phyloP scores from a whole-genome alignment of 2,797 vertebrate genomes.

The Arrhamphus sclerolepis region DNA sequence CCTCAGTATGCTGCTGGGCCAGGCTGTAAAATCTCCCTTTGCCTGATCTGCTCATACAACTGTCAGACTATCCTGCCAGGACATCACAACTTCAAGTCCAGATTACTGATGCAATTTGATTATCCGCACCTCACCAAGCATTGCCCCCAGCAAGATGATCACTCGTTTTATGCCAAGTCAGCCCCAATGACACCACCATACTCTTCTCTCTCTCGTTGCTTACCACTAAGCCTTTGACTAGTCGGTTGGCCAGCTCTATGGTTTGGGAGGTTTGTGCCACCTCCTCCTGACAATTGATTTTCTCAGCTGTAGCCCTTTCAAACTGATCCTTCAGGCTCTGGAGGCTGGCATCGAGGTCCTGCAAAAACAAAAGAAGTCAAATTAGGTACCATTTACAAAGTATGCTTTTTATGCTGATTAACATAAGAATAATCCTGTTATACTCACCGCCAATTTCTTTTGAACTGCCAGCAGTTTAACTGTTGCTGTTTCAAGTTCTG shows the following conservation, averaged over 20 bases:
- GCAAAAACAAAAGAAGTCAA: constrained; percentile 33
- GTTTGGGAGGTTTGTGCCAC: constrained; percentile 82
- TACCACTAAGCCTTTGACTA: constrained; percentile 86
- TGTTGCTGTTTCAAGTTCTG: constrained; percentile 81
- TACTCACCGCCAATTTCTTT: constrained; percentile 83
- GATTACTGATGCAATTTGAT: constrained; percentile 66
- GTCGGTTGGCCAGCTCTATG: constrained; percentile 82
- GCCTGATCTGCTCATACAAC: constrained; percentile 53
- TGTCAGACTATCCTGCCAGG: constrained; percentile 58
- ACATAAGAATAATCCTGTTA: constrained; percentile 10
- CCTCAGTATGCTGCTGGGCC: constrained; percentile 60
- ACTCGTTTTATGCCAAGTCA: constrained; percentile 53
- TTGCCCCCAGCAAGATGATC: constrained; percentile 50
- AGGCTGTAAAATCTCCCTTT: constrained; percentile 62
- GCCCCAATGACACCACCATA: constrained; percentile 42
- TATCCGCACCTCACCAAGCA: constrained; percentile 56
- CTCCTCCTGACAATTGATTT: constrained; percentile 85
- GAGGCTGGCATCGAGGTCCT: constrained; percentile 86
- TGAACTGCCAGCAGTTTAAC: constrained; percentile 81
- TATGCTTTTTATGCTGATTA: constrained; percentile 6
- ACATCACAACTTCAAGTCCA: constrained; percentile 66
- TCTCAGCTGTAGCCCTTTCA: constrained; percentile 83
- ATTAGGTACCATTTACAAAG: constrained; percentile 18
- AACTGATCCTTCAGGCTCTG: constrained; percentile 81
- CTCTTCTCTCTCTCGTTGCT: constrained; percentile 49